Evolutionary conservation across 2,113 vertebrate genomes (phyloP), one percentile per base, ranked within the genome.

Genomic region (Anas platyrhynchos): DNA sequence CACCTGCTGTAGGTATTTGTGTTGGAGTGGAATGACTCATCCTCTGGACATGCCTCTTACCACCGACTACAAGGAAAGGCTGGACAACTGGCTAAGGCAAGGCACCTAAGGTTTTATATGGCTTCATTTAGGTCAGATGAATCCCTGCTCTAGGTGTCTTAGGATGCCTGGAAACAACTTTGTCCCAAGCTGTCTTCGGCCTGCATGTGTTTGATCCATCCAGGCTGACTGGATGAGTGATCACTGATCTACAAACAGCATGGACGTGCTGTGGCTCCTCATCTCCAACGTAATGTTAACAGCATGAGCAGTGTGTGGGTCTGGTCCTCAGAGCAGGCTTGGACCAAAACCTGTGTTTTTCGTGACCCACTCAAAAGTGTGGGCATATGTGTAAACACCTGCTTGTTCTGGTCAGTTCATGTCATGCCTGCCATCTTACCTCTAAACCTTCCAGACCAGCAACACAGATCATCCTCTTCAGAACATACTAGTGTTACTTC

Each of bases 301-400:
- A 66, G 15, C 31, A 36, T 7, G 13, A 78, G 13, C 0, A 1
- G 11, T 43, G 18, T 0, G 0, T 55, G 10, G 11, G 15, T 50
- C 43, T 81, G 32, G 32, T 88, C 38, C 52, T 82, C 65, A 82
- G 72, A 77, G 48, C 43, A 72, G 34, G 22, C 32, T 72, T 75
- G 56, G 66, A 50, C 21, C 29, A 52, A 38, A 44, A 67, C 16
- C 43, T 76, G 23, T 38, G 62, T 8, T 4, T 75, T 85, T 79
- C 43, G 10, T 80, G 31, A 54, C 48, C 21, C 23, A 16, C 67
- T 83, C 0, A 0, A 41, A 38, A 1, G 0, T 6, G 5, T 63
- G n/a, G 20, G 22, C 23, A 52, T 59, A 34, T 48, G 56, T 67
- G 17, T 67, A 83, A 83, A 72, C 5, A 34, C 16, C 23, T 61